A percentile compares a stretch with the other conserved stretches of the same genome.
Evolutionary conservation across 2,888 invertebrate genomes (phyloP).

Genomic region (Helleia helle): DNA sequence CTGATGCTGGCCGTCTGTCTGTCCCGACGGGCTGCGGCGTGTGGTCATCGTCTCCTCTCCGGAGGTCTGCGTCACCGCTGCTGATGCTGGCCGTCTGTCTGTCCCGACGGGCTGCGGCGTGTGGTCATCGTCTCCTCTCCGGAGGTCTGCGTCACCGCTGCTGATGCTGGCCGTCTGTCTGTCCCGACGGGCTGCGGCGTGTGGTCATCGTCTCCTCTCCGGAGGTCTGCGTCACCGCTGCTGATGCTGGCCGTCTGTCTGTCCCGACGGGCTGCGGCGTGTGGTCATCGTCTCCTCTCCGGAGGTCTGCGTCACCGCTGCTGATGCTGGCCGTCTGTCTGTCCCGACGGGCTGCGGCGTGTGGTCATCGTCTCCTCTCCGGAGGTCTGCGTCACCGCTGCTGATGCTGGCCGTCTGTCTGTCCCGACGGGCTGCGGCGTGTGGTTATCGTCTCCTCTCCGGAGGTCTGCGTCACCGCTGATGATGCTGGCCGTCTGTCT

Average conservation of each 20-base stretch:
- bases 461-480: too few relatives aligned
- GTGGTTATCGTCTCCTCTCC: not conserved
- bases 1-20: not conserved
- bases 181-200: not conserved
- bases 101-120: not conserved
- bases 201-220: not conserved
- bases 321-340: not conserved
- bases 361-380: not conserved
- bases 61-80: too few relatives aligned
- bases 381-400: too few relatives aligned
- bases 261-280: not conserved
- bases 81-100: not conserved
- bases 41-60: not conserved
- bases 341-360: not conserved
- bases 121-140: not conserved
- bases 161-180: not conserved
- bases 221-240: too few relatives aligned
- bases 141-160: too few relatives aligned
- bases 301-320: too few relatives aligned
- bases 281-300: not conserved
- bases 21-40: not conserved
- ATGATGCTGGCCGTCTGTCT: not conserved
- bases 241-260: not conserved
- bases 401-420: not conserved
- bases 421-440: not conserved